phyloP scores from a whole-genome alignment of 2,888 invertebrate genomes.

The Eupithecia dodoneata region DNA sequence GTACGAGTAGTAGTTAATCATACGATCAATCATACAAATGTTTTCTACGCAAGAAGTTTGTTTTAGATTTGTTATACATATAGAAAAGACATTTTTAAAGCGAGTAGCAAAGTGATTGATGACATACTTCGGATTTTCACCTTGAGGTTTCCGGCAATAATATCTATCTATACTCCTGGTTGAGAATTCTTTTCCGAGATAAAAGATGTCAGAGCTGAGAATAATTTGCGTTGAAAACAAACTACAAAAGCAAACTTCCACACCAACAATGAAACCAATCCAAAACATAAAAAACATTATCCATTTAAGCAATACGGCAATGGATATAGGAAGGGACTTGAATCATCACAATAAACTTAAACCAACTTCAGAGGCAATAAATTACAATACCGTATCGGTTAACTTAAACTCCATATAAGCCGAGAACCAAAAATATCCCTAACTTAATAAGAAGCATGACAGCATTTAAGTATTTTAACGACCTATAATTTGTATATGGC shows the following conservation, averaged over 20 bases:
- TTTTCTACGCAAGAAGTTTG: conserved; percentile 4
- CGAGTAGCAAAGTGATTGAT: conserved; percentile 32
- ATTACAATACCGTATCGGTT: conserved; percentile 40
- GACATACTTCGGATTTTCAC: conserved; percentile 32
- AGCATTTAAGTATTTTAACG: conserved; percentile 46
- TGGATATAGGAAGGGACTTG: conserved; percentile 32
- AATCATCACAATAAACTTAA: conserved; percentile 31
- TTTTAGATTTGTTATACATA: conserved; percentile 26
- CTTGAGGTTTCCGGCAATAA: conserved; percentile 40
- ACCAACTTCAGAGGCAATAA: conserved; percentile 38
- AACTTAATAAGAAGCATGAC: conserved; percentile 45
- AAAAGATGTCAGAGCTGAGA: not conserved
- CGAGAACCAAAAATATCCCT: conserved; percentile 38
- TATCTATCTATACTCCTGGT: conserved; percentile 13
- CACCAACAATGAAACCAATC: conserved; percentile 12
- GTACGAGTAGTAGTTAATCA: not conserved
- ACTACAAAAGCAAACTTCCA: not conserved
- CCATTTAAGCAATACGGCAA: conserved; percentile 6
- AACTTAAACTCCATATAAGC: conserved; percentile 41
- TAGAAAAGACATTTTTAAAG: conserved; percentile 15
- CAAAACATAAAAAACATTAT: conserved; percentile 17
- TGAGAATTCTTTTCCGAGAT: conserved; percentile 6
- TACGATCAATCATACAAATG: not conserved
- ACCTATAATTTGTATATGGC: conserved; percentile 47
- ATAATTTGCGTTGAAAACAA: not conserved